phyloP scores from a whole-genome alignment of 2,797 vertebrate genomes.

The Naso thynnoides region DNA sequence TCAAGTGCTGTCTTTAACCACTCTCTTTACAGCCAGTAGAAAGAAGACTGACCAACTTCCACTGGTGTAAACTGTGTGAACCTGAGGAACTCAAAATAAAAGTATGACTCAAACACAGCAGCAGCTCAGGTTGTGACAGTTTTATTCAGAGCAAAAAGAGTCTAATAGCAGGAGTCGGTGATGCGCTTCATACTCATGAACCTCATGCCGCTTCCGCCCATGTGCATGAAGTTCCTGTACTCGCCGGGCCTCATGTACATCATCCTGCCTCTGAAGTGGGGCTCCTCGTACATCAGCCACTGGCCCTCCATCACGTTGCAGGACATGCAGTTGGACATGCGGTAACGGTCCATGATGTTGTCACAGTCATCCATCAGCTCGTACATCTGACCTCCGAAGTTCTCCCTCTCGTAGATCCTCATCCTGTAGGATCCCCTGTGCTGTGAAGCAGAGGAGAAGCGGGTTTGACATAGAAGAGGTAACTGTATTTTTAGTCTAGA shows the following conservation, averaged over 20 bases:
- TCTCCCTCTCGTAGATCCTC: conserved; percentile 84
- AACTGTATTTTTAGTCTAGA: not conserved
- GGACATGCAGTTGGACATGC: conserved; percentile 82
- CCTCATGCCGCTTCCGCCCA: conserved; percentile 74
- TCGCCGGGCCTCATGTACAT: conserved; percentile 82
- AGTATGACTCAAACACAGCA: not conserved
- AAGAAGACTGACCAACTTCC: not conserved
- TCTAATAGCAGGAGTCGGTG: conserved; percentile 77
- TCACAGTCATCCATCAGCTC: conserved; percentile 84
- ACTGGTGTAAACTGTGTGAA: not conserved
- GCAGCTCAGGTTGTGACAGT: conserved; percentile 56
- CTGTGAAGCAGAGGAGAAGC: conserved; percentile 50
- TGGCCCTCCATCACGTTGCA: conserved; percentile 83
- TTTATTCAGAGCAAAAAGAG: conserved; percentile 75
- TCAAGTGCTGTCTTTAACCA: not conserved
- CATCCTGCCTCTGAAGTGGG: conserved; percentile 73
- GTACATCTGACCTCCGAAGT: conserved; percentile 80
- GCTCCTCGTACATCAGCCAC: conserved; percentile 84
- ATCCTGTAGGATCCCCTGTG: conserved; percentile 82
- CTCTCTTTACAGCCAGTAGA: not conserved
- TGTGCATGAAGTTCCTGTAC: conserved; percentile 79
- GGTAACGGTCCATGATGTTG: conserved; percentile 78
- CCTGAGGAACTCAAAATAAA: not conserved
- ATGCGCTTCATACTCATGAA: conserved; percentile 82
- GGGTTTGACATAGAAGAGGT: not conserved